Percentiles rank a stretch among this genome's conserved stretches.
These are phyloP conservation scores for Pogonomyrmex barbatus DNA, from an alignment of 1,140 invertebrate genomes.

Conservation along the genomic window DNA sequence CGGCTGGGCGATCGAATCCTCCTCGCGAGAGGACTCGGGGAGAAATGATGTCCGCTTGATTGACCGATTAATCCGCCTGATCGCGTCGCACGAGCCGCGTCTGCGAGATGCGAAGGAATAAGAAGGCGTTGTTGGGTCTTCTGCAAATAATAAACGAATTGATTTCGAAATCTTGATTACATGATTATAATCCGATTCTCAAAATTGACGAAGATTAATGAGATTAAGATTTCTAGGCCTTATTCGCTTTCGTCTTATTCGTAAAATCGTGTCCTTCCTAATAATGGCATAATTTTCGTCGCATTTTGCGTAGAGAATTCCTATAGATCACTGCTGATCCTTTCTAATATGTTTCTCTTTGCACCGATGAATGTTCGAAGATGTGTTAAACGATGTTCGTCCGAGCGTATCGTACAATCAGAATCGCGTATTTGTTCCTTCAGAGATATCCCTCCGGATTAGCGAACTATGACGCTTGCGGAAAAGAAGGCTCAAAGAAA, in stretches of 20 bases:
- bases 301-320: not conserved
- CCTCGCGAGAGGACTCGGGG: conserved; percentile 35
- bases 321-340: not conserved
- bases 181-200: not conserved
- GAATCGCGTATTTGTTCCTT: conserved; percentile 23
- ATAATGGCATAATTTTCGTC: not conserved
- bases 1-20: conserved; percentile 45
- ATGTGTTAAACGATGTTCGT: not conserved
- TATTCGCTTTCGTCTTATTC: not conserved
- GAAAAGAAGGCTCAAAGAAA: not conserved
- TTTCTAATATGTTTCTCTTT: not conserved
- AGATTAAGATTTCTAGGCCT: not conserved
- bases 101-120: conserved; percentile 1
- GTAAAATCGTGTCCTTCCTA: not conserved
- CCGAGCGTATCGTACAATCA: conserved; percentile 37
- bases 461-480: not conserved
- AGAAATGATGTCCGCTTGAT: conserved; percentile 23
- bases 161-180: conserved; percentile 13
- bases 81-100: conserved; percentile 34
- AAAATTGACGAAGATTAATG: not conserved
- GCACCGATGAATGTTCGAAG: conserved; percentile 6
- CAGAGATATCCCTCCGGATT: conserved; percentile 17
- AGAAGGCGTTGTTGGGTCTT: not conserved
- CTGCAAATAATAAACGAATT: conserved; percentile 26
- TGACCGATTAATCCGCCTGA: conserved; percentile 50